Conservation (phyloP, 2,888 invertebrate species). For the Beris morrisii region DNA sequence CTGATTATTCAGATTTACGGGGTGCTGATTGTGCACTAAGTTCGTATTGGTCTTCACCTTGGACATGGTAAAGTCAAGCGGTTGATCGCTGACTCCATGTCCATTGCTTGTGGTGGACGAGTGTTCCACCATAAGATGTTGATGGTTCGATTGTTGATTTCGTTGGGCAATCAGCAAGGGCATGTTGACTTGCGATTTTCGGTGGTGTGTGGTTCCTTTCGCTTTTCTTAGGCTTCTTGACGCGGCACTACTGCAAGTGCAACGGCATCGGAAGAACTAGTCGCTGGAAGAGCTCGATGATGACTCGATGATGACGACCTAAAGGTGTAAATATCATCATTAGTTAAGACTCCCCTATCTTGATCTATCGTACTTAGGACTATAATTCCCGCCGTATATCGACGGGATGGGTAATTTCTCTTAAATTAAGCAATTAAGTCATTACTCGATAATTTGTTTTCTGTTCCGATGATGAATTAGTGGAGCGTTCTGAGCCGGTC, state of each 20-base stretch:
- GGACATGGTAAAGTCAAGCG: conserved; percentile 44
- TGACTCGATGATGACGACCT: conserved; percentile 6
- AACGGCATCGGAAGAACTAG: no score
- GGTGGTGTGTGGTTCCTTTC: conserved; percentile 13
- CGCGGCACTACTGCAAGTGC: no score
- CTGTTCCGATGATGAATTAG: conserved; percentile 23
- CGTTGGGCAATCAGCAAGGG: conserved; percentile 42
- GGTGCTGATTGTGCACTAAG: conserved; percentile 13
- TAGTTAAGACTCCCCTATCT: conserved; percentile 5
- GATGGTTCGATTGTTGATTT: conserved; percentile 39
- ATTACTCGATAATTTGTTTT: conserved; percentile 28
- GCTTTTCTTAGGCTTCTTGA: background rate
- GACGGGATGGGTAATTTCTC: conserved; percentile 7
- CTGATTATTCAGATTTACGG: conserved; percentile 5
- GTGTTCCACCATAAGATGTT: conserved; percentile 33
- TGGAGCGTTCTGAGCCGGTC: conserved; percentile 11
- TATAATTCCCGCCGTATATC: background rate
- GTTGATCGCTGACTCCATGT: conserved; percentile 37
- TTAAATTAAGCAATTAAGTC: conserved; percentile 35
- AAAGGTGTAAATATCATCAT: conserved; percentile 35
- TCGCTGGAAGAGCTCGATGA: conserved; percentile 1
- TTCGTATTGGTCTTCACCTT: conserved; percentile 39
- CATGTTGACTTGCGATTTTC: conserved; percentile 36
- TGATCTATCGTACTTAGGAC: background rate
- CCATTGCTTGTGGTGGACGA: conserved; percentile 9